phyloP scores from a whole-genome alignment of 2,113 vertebrate genomes.

The Arvicanthis niloticus region DNA sequence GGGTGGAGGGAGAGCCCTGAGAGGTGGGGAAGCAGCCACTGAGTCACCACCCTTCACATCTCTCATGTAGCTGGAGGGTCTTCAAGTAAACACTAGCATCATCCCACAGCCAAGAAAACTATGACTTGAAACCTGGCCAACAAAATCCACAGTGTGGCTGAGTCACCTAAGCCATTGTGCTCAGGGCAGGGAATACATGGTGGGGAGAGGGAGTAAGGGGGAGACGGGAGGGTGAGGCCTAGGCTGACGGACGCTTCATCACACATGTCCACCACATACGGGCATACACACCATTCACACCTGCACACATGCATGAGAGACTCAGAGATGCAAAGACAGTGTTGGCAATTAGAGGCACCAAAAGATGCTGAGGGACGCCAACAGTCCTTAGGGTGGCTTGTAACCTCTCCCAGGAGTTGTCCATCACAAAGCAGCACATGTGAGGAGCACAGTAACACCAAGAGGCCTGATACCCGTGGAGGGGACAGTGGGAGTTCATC shows the following conservation, averaged over 20 bases:
- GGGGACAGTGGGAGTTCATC: not conserved
- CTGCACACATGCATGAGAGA: not conserved
- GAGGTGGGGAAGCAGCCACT: not conserved
- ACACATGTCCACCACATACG: no score
- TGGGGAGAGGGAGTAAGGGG: no score
- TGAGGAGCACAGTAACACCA: not conserved
- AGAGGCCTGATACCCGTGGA: not conserved
- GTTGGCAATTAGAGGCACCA: slow-evolving; percentile 57
- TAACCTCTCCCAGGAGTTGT: not conserved
- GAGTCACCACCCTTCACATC: not conserved
- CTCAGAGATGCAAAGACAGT: not conserved
- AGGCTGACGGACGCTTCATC: not conserved
- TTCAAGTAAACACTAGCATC: not conserved
- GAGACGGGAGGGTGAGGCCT: not conserved
- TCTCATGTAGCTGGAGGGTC: not conserved
- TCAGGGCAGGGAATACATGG: not conserved
- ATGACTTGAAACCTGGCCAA: not conserved
- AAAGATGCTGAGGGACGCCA: not conserved
- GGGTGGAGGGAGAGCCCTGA: not conserved
- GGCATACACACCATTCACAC: not conserved
- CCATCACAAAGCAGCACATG: not conserved
- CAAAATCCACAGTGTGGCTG: not conserved
- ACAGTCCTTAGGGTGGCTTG: not conserved
- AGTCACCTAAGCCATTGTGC: not conserved
- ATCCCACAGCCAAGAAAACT: not conserved